Evolutionary conservation across 2,113 vertebrate genomes (phyloP), one percentile per base, ranked within the genome.

Genomic region (Silurus meridionalis): DNA sequence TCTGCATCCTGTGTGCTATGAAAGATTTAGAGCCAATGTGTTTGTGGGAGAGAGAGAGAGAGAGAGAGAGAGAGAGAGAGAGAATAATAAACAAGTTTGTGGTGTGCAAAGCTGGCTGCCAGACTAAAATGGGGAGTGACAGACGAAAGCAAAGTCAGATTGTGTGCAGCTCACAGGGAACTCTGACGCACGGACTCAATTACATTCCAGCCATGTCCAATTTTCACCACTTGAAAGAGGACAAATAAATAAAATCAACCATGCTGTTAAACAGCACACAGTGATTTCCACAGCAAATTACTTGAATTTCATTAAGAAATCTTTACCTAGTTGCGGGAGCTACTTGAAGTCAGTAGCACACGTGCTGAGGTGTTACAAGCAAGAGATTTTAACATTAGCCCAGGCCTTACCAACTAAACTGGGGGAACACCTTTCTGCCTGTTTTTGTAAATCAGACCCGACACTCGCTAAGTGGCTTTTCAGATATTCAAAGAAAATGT

Each of bases 21-120:
- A 77, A 77, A 77, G 74, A 77, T 48, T 53, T 77, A 11, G 11
- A 60, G 61, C n/a, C 79, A 50, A 13, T 66, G 60, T 85, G n/a
- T 37, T 46, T 52, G 9, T 85, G 60, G 60, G 64, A 74, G 14
- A 64, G 81, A n/a, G 28, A 75, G 52, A 57, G 53, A 78, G 25
- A 72, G 46, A 74, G 7, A 63, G 25, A 81, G 80, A 72, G 48
- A 74, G 80, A 57, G 66, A 74, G 67, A 63, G 28, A 15, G 46
- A 61, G 71, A 86, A 89, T 64, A 89, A 83, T 86, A 88, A 87
- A 83, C 80, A 83, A 79, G 80, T 57, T 28, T 63, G 15, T 72
- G 67, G 17, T 80, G 66, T 71, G 23, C 23, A 25, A 81, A 72
- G 19, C 79, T 63, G 61, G 66, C 50, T 82, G 61, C 19, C 85